Base-by-base conservation (phyloP, 2,797 vertebrate genomes). In the Tangara arthus region DNA sequence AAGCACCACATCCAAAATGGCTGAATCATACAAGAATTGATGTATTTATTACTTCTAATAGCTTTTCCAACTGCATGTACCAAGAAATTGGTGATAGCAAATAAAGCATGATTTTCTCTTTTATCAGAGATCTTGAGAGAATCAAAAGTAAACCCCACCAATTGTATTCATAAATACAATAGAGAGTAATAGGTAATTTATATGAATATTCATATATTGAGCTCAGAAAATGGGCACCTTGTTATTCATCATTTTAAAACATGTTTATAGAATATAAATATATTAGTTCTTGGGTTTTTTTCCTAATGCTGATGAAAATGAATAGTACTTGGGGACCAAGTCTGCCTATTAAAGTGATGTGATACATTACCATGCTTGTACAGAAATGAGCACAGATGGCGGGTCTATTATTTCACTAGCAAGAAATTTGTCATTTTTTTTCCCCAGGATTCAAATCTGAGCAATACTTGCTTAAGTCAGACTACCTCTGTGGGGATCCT, bases 351-450 rank as follows among this genome's bases (percentile, higher is more conserved):
- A 93, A 97, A 93, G 42, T 65, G 37, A 60, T 96, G 75, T 97
- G 95, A 95, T 96, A 78, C 92, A 97, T 98, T 97, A 90, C 88
- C 49, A 69, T 92, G 39, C 49, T 91, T 96, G 60, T 77, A 81
- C 41, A 79, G 80, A 97, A 97, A 95, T 93, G 91, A 96, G 94
- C 90, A 97, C 96, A 97, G 95, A 96, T 97, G 95, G 93, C 0
- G 15, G 71, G 56, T 86, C 94, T 96, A 81, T 97, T 97, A 96
- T 87, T 97, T 96, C 86, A 95, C 65, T 69, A 95, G 90, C 79
- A 95, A 94, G 75, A 97, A 94, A 96, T 89, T 89, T 1, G 27
- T 95, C 84, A 37, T 82, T 72, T 93, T 42, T 39, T 49, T 39
- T 39, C 35, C 47, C 64, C 44, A 37, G 84, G 49, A 95, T 71